Conservation (phyloP, 1,140 invertebrate genomes). For the Copidosoma floridanum region DNA sequence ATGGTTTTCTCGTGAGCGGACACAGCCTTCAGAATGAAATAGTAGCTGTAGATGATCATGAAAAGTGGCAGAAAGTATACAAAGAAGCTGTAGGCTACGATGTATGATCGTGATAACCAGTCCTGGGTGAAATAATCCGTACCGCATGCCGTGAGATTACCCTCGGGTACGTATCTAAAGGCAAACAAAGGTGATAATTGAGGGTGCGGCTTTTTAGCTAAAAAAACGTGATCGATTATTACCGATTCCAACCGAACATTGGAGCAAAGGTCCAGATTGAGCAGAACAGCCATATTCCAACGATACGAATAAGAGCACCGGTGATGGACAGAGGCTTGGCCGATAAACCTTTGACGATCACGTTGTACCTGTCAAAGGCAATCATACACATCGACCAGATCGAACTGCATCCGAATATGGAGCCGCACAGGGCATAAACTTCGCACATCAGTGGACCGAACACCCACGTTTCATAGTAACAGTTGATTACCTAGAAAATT, state of each 20-base stretch:
- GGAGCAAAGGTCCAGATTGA: conserved; percentile 70
- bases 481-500: conserved; percentile 65
- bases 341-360: conserved; percentile 71
- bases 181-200: too few relatives aligned
- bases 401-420: conserved; percentile 75
- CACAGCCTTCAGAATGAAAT: conserved; percentile 75
- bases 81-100: conserved; percentile 66
- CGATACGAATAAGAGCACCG: conserved; percentile 65
- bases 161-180: conserved; percentile 69
- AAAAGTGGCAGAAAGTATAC: conserved; percentile 70
- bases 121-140: conserved; percentile 73
- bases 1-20: conserved; percentile 78
- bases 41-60: conserved; percentile 74
- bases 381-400: conserved; percentile 84
- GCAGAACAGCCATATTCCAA: conserved; percentile 69
- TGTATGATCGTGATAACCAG: conserved; percentile 65
- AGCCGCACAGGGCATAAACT: conserved; percentile 76
- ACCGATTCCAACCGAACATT: conserved; percentile 68
- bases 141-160: conserved; percentile 78
- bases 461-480: conserved; percentile 84
- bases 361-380: conserved; percentile 79
- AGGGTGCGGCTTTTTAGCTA: too few relatives aligned
- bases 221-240: conserved; percentile 1
- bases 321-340: conserved; percentile 69
- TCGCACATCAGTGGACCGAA: conserved; percentile 79